Evolutionary conservation across 2,797 vertebrate species (phyloP).

Genomic region (Linurgus olivaceus): DNA sequence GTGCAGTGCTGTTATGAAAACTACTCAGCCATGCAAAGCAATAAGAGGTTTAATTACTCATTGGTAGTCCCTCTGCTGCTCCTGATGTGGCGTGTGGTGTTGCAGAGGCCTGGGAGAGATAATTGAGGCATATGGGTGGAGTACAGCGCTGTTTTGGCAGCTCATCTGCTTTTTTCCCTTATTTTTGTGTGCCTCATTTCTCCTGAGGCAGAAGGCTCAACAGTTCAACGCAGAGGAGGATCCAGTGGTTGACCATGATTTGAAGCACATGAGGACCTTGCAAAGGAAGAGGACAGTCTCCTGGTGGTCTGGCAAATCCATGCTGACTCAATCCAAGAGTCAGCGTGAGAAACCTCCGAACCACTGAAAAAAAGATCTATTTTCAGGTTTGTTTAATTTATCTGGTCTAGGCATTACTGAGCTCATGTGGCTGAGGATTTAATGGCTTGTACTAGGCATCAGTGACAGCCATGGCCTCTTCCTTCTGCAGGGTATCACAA

Average conservation of each 20-base stretch:
- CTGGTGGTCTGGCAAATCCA: not conserved
- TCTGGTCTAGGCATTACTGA: not conserved
- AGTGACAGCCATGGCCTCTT: not conserved
- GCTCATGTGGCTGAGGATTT: not conserved
- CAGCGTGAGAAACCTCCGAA: not conserved
- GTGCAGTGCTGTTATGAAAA: slow-evolving; percentile 47
- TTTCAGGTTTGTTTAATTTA: not conserved
- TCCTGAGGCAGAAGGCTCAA: not conserved
- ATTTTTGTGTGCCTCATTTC: not conserved
- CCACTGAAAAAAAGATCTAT: not conserved
- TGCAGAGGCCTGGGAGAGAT: slow-evolving; percentile 53
- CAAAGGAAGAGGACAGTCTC: not conserved
- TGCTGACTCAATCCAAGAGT: rapidly evolving
- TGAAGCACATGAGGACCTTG: not conserved
- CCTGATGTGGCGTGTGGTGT: slow-evolving; percentile 41
- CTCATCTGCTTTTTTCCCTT: not conserved
- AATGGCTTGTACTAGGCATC: not conserved
- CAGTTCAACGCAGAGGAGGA: not conserved
- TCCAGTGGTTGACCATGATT: not conserved
- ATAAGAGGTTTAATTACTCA: slow-evolving; percentile 31
- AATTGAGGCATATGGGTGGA: slow-evolving; percentile 65
- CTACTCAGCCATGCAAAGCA: slow-evolving; percentile 44
- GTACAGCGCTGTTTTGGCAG: not conserved
- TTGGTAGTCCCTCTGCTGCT: slow-evolving; percentile 24
- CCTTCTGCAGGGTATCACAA: not conserved